phyloP scores from a whole-genome alignment of 2,888 invertebrate species.

The Phengaris alcon region DNA sequence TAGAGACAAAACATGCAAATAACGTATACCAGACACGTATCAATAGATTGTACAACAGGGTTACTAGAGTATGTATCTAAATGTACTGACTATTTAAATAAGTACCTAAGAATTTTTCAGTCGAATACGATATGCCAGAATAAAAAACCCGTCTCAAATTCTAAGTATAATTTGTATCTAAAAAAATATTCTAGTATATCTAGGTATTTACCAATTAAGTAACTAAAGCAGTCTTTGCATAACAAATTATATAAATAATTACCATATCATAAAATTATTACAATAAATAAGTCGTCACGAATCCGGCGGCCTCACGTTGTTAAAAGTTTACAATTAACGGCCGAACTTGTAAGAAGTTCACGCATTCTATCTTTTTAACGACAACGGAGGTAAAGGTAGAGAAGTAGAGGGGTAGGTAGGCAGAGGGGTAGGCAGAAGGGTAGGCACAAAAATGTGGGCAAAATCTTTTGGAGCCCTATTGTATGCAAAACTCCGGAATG shows the following conservation, averaged over 20 bases:
- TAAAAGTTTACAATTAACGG: slow-evolving; percentile 28
- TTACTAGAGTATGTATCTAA: no score
- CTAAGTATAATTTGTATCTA: no score
- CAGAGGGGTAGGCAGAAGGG: neutral
- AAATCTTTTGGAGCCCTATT: slow-evolving; percentile 37
- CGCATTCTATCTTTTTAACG: slow-evolving; percentile 31
- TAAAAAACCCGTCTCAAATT: no score
- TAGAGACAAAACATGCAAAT: no score
- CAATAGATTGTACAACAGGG: no score
- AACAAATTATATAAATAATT: neutral
- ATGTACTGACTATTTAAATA: no score
- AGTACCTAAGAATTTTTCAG: no score
- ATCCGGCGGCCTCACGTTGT: slow-evolving; percentile 17
- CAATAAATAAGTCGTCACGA: slow-evolving; percentile 11
- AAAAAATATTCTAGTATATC: no score
- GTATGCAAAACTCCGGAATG: slow-evolving; percentile 41
- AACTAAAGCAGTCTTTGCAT: neutral
- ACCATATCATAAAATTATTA: slow-evolving; percentile 4
- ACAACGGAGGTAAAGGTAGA: neutral
- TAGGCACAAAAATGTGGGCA: neutral
- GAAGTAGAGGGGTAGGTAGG: neutral
- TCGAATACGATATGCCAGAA: no score
- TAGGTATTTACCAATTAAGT: neutral
- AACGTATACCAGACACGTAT: no score
- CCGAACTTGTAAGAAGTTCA: slow-evolving; percentile 12